Base-by-base conservation (phyloP, 2,888 invertebrate species). In the Lasius fuliginosus region DNA sequence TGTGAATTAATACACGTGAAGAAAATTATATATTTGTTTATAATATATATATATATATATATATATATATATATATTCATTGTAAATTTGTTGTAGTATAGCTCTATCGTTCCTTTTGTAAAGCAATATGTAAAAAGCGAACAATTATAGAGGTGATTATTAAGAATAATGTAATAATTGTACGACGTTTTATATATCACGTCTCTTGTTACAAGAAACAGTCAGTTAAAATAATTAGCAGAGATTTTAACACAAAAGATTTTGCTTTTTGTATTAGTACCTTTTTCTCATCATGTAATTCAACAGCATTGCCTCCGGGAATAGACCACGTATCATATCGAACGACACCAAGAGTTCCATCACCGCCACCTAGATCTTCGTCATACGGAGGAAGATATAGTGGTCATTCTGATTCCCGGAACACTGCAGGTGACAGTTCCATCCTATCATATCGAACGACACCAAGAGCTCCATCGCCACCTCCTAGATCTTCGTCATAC, bases 291-390 rank as follows among this genome's bases (percentile, higher is more conserved):
- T 84, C 84, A 68, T 91, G 58, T 86, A 62, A 88, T 91, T 88
- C 86, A 79, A 90, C 86, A 90, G 90, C 76, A 85, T 64, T 42
- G 30, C 88, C 87, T 18, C 81, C 83, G 5, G 73, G 79, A 56
- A 2, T 77, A 27, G n/a, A 67, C 4, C 40, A 49, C 42, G 56
- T 69, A 15, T 79, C 73, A 15, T 15, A 30, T 42, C 79, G 23
- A 58, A 33, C 79, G 33, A 79, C 79, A 58, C n/a, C 73, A 23
- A 71, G 58, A 71, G 1, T 42, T 2, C 92, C 94, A 8, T 89
- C 93, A 0, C 92, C 92, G 18, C 93, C 94, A 15, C 93, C 94
- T 60, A 93, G 94, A 86, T 86, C 91, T 49, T 92, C 93, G 27
- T 92, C 93, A 4, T 84, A 33, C 8, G 90, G 88, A 36, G 86